A percentile compares a stretch with the other conserved stretches of the same genome.
These are phyloP conservation scores for Anser cygnoides DNA, from an alignment of 2,113 vertebrate species.

Conservation along the genomic window DNA sequence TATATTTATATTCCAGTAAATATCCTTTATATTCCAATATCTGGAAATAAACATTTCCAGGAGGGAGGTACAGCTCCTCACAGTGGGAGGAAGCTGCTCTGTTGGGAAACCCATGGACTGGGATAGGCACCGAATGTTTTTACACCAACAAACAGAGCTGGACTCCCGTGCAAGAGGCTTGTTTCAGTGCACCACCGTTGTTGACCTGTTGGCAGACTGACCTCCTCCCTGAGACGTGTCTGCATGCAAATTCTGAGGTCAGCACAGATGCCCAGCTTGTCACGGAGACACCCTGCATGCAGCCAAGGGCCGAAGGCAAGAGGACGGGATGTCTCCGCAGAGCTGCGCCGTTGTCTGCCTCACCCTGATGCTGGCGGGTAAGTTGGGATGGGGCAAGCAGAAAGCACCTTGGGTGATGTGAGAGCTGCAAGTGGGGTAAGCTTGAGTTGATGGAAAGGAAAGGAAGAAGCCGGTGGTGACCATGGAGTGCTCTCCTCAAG, in stretches of 20 bases:
- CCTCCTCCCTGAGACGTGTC: fast-evolving
- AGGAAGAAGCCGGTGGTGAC: neutral
- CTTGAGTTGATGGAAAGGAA: neutral
- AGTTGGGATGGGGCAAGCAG: neutral
- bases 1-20: too few species aligned
- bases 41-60: too few species aligned
- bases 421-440: neutral
- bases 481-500: neutral
- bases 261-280: neutral
- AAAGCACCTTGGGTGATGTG: neutral
- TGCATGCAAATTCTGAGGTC: neutral
- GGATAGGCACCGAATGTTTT: too few species aligned
- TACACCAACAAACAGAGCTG: too few species aligned
- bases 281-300: fast-evolving
- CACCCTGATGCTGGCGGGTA: neutral
- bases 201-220: neutral
- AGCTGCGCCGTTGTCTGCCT: neutral
- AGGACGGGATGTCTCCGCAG: neutral
- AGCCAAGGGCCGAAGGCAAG: too few species aligned
- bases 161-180: too few species aligned
- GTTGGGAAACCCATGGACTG: too few species aligned
- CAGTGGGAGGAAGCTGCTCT: too few species aligned
- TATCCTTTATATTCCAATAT: too few species aligned
- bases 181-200: too few species aligned
- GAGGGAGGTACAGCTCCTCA: too few species aligned